phyloP scores from a whole-genome alignment of 2,797 vertebrate species.

The Ateles fusciceps region DNA sequence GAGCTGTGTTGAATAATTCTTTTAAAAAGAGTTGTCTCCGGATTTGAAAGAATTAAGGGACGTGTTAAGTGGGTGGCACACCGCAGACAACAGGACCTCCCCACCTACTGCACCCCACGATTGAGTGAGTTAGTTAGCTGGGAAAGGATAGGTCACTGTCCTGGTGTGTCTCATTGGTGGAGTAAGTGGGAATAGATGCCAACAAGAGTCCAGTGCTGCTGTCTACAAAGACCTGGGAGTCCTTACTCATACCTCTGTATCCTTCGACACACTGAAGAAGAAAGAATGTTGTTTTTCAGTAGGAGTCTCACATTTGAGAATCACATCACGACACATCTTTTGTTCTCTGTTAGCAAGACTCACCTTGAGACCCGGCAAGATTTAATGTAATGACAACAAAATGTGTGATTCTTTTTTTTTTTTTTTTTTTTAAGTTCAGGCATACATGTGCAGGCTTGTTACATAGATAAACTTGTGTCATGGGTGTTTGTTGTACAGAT shows the following conservation, averaged over 20 bases:
- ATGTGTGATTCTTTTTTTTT: neutral
- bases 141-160: rapidly evolving
- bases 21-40: neutral
- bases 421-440: too few relatives aligned
- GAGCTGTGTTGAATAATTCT: neutral
- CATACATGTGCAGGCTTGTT: too few relatives aligned
- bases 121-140: neutral
- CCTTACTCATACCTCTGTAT: neutral
- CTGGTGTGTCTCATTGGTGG: neutral
- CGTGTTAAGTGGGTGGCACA: neutral
- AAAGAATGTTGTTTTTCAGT: neutral
- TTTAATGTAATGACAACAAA: neutral
- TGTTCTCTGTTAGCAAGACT: neutral
- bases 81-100: neutral
- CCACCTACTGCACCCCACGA: rapidly evolving
- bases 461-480: too few relatives aligned
- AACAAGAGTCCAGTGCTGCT: neutral
- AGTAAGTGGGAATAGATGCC: neutral
- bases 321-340: neutral
- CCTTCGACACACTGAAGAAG: neutral
- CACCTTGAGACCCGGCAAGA: neutral
- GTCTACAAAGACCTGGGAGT: neutral
- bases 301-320: neutral
- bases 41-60: neutral
- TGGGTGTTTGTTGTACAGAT: too few relatives aligned